Percentiles rank a stretch among this genome's conserved stretches.
Evolutionary conservation across 2,113 vertebrate genomes (phyloP).

Genomic region (Lycaon pictus): DNA sequence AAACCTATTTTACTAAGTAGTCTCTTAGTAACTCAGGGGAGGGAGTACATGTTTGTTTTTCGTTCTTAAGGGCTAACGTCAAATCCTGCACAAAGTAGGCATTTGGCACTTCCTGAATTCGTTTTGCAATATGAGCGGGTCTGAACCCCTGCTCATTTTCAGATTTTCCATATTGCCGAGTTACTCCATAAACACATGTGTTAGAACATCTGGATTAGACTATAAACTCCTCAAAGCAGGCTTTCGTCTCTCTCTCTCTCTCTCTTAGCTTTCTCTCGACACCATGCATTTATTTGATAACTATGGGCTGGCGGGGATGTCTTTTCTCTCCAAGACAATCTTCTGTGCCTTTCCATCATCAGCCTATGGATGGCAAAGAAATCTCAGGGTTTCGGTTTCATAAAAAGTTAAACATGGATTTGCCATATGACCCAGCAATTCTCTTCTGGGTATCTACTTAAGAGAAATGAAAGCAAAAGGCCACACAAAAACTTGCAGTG

Average conservation of each 20-base stretch:
- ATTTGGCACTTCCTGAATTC: not conserved
- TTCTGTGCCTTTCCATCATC: not conserved
- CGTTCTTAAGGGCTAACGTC: not conserved
- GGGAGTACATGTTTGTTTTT: not conserved
- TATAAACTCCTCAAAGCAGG: not conserved
- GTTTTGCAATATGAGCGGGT: not conserved
- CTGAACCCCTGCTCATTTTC: not conserved
- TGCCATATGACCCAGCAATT: not conserved
- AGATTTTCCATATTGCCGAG: not conserved
- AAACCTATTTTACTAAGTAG: not conserved
- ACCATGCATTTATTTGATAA: not conserved
- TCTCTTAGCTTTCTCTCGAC: not conserved
- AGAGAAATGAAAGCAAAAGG: constrained; percentile 21
- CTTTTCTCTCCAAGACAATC: not conserved
- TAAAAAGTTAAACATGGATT: constrained; percentile 14
- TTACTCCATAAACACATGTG: not conserved
- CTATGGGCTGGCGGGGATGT: not conserved
- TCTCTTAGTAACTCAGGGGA: not conserved
- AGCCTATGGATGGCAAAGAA: constrained; percentile 1
- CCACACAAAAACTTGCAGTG: not conserved
- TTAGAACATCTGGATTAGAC: not conserved
- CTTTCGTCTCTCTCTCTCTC: not conserved
- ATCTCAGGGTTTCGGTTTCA: not conserved
- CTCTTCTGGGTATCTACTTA: not conserved
- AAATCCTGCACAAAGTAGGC: not conserved